Evolutionary conservation across 2,797 vertebrate genomes (phyloP).

Genomic region (Eulemur coronatus): DNA sequence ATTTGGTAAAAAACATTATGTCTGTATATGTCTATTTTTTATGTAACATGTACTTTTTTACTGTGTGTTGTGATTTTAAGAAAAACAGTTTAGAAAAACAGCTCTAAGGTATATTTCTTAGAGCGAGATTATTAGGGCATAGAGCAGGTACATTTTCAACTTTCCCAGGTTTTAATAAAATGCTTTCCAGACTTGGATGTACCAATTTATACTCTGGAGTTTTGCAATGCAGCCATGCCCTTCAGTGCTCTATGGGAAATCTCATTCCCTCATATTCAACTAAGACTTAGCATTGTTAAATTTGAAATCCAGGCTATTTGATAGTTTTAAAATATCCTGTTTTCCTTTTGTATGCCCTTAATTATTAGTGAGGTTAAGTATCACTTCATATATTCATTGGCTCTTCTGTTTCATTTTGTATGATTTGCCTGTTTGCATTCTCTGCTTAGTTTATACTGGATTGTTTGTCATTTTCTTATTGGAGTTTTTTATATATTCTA

Average conservation of each 20-base stretch:
- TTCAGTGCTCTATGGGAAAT: not conserved
- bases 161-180: not conserved
- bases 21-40: not conserved
- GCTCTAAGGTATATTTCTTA: not conserved
- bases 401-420: not conserved
- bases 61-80: not conserved
- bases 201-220: not conserved
- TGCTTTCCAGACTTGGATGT: not conserved
- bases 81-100: not conserved
- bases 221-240: not conserved
- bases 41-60: not conserved
- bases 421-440: not conserved
- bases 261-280: not conserved
- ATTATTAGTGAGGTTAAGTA: not conserved
- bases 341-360: not conserved
- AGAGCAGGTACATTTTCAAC: not conserved
- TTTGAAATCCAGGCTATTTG: not conserved
- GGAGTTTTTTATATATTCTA: not conserved
- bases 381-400: not conserved
- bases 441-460: not conserved
- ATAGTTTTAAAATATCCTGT: not conserved
- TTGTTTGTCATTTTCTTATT: not conserved
- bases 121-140: not conserved
- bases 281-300: not conserved
- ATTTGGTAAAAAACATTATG: not conserved